These are phyloP conservation scores for Oreochromis mossambicus DNA, from an alignment of 2,797 vertebrate genomes.

Conservation along the genomic window DNA sequence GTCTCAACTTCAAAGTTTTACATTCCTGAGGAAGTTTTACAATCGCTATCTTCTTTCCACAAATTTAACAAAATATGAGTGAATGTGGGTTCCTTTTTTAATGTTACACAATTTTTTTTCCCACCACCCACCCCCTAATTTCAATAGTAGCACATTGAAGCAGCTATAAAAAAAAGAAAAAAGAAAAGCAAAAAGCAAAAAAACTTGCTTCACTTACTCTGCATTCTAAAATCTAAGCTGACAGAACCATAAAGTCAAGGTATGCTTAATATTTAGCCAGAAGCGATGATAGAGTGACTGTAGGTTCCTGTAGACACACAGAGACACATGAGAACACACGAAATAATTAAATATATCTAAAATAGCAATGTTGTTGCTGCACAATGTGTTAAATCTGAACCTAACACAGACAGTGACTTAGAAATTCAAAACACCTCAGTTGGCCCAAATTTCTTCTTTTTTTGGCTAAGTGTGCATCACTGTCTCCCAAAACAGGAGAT, in stretches of 20 bases:
- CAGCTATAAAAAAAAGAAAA: not conserved
- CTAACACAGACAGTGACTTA: not conserved
- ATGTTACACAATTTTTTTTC: not conserved
- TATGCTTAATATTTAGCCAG: not conserved
- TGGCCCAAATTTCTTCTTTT: not conserved
- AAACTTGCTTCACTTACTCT: not conserved
- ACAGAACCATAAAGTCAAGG: not conserved
- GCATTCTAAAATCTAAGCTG: not conserved
- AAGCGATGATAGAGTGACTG: not conserved
- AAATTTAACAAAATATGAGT: not conserved
- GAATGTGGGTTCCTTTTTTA: not conserved
- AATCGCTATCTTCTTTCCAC: not conserved
- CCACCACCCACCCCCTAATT: not conserved
- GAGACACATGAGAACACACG: not conserved
- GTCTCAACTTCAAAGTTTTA: not conserved
- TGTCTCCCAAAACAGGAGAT: conserved; percentile 4
- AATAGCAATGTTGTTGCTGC: conserved; percentile 28
- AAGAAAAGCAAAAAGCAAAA: not conserved
- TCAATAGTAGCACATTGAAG: not conserved
- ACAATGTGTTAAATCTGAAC: conserved; percentile 26
- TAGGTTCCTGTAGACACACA: not conserved
- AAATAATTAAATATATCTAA: conserved; percentile 27
- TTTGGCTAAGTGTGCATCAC: not conserved
- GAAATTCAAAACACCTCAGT: conserved; percentile 16
- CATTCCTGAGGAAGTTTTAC: not conserved